Conservation (phyloP, 2,113 vertebrate genomes). For the Rhynchomys soricoides region DNA sequence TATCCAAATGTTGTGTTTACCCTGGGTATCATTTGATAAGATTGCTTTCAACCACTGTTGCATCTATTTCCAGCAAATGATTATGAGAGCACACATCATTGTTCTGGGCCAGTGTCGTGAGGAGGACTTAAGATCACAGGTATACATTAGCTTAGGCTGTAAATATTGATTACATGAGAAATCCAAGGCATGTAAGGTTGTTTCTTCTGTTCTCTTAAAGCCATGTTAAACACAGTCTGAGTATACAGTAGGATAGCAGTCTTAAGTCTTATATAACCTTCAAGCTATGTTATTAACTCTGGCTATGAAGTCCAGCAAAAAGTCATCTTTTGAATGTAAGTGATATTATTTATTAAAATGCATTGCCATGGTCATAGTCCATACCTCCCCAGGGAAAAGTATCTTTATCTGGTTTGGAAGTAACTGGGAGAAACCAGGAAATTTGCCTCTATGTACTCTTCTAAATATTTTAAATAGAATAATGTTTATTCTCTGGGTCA, state of each 20-base stretch:
- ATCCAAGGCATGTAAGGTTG: background rate
- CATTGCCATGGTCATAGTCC: background rate
- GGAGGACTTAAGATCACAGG: background rate
- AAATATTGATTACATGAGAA: background rate
- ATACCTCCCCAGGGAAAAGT: background rate
- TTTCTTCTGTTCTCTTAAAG: background rate
- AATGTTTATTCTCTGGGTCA: background rate
- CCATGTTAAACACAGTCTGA: background rate
- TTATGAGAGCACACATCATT: background rate
- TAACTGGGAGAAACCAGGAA: background rate
- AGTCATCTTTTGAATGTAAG: background rate
- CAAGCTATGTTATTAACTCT: background rate
- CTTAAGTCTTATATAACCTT: background rate
- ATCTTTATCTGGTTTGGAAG: background rate
- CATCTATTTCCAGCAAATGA: background rate
- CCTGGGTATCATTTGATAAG: background rate
- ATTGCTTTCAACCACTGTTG: background rate
- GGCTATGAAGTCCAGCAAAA: background rate
- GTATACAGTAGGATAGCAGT: background rate
- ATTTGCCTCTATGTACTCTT: background rate
- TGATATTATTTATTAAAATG: background rate
- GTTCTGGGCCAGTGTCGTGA: background rate
- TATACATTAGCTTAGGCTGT: background rate
- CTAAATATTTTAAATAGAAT: background rate
- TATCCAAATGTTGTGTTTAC: background rate